Evolutionary conservation across 2,113 vertebrate genomes (phyloP).

Genomic region (Motacilla tschutschensis): DNA sequence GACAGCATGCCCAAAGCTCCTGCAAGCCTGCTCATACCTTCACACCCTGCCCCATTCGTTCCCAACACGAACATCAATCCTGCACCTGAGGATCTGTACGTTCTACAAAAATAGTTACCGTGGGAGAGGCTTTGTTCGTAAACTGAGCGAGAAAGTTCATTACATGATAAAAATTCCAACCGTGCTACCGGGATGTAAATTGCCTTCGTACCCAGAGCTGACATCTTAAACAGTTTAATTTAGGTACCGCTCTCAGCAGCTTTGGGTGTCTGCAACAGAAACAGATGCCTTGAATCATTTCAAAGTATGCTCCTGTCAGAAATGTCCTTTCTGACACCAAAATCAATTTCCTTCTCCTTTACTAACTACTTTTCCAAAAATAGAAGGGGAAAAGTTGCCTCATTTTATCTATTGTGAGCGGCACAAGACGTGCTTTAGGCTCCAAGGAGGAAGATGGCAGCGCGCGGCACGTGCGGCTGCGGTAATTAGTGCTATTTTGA

Average conservation of each 20-base stretch:
- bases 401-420: slow-evolving; percentile 15
- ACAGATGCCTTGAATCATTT: slow-evolving; percentile 76
- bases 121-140: slow-evolving; percentile 18
- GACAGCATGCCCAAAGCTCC: neutral
- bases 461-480: slow-evolving; percentile 4
- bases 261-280: slow-evolving; percentile 63
- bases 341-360: slow-evolving; percentile 72
- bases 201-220: slow-evolving; percentile 61
- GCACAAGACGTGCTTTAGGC: slow-evolving; percentile 46
- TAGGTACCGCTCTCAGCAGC: slow-evolving; percentile 63
- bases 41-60: neutral
- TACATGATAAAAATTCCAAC: slow-evolving; percentile 61
- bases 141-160: slow-evolving; percentile 56
- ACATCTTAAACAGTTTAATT: slow-evolving; percentile 79
- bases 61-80: neutral
- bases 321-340: slow-evolving; percentile 68
- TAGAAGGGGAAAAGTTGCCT: slow-evolving; percentile 42
- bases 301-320: slow-evolving; percentile 73
- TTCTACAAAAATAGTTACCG: neutral
- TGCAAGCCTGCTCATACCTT: rapidly evolving
- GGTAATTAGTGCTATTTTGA: slow-evolving; percentile 81
- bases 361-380: slow-evolving; percentile 60
- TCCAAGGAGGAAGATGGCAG: slow-evolving; percentile 38
- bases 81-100: neutral
- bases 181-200: slow-evolving; percentile 59